A percentile compares a stretch with the other conserved stretches of the same genome.
Evolutionary conservation across 2,888 invertebrate genomes (phyloP).

Genomic region (Leptarthrus brevirostris): DNA sequence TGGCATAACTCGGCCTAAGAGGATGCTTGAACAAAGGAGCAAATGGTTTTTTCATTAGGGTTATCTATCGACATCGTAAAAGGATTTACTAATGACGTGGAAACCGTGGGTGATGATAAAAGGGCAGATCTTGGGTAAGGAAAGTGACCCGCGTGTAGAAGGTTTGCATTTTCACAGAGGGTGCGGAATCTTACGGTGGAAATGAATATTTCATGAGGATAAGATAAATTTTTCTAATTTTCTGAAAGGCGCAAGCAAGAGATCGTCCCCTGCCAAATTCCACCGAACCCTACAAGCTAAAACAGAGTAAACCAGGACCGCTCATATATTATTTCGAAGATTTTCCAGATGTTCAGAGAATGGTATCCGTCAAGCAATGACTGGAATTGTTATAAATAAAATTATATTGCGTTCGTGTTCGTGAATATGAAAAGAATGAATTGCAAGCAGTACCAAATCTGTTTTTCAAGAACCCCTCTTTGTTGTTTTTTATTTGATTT

Average conservation of each 20-base stretch:
- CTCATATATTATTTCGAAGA: slow-evolving; percentile 14
- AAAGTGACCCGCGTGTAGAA: neutral
- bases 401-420: neutral
- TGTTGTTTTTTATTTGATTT: too few relatives aligned
- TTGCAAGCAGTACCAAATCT: too few relatives aligned
- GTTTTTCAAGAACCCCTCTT: too few relatives aligned
- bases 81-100: slow-evolving; percentile 36
- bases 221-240: slow-evolving; percentile 39
- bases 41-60: slow-evolving; percentile 38
- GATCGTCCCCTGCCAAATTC: too few relatives aligned
- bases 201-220: slow-evolving; percentile 39
- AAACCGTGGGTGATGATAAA: slow-evolving; percentile 18
- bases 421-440: too few relatives aligned
- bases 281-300: neutral
- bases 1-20: slow-evolving; percentile 19
- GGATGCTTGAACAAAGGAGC: slow-evolving; percentile 7
- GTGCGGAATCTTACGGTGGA: neutral
- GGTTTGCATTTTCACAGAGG: slow-evolving; percentile 21
- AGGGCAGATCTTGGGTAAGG: neutral
- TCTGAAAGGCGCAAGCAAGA: slow-evolving; percentile 21
- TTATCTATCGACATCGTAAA: slow-evolving; percentile 37
- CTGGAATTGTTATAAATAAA: slow-evolving; percentile 14
- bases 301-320: neutral
- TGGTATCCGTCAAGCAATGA: neutral
- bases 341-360: slow-evolving; percentile 18